Conservation (phyloP, 2,113 vertebrate species). For the Smithornis capensis region DNA sequence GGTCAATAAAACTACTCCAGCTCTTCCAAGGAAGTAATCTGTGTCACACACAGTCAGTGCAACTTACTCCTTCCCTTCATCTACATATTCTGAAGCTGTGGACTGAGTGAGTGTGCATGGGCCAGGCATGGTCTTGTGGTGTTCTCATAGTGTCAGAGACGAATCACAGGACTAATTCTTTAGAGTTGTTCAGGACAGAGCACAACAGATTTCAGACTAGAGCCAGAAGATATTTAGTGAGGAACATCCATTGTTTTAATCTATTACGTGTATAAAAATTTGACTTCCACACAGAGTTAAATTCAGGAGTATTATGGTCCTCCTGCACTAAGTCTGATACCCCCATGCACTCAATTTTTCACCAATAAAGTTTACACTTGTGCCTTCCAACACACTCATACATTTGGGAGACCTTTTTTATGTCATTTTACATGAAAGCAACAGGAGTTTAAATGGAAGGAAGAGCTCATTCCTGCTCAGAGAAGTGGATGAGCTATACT, state of each 20-base stretch:
- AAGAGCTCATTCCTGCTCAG: background rate
- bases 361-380: background rate
- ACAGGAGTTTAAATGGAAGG: background rate
- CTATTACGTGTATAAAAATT: rapidly evolving
- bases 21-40: background rate
- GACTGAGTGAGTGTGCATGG: rapidly evolving
- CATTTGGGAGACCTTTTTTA: background rate
- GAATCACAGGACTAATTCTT: background rate
- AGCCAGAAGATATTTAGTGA: background rate
- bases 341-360: background rate
- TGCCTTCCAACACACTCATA: background rate
- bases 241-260: background rate
- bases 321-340: background rate
- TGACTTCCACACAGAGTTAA: background rate
- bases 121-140: rapidly evolving
- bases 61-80: background rate
- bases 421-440: background rate
- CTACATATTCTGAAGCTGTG: background rate
- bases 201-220: background rate
- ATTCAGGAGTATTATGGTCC: background rate
- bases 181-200: background rate
- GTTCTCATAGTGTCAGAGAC: background rate
- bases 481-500: background rate
- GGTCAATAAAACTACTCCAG: background rate
- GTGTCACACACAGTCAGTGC: background rate